Conservation (phyloP, 2,888 invertebrate genomes). For the Papilio protenor region DNA sequence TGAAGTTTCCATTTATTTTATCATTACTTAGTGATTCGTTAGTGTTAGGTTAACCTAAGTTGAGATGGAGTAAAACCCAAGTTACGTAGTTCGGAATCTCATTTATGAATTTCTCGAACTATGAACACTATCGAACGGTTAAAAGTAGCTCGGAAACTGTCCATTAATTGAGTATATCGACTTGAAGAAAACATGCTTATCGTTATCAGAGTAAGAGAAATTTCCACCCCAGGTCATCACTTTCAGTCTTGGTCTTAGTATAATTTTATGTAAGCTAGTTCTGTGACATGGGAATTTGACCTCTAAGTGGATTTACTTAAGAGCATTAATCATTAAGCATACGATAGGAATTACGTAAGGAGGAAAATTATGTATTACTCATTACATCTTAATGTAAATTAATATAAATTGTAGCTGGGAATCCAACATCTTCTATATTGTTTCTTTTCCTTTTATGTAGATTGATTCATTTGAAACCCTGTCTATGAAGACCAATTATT, state of each 20-base stretch:
- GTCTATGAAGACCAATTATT: not conserved
- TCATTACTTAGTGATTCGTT: too few species aligned
- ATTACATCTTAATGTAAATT: not conserved
- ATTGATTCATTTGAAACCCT: not conserved
- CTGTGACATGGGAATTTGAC: constrained; percentile 18
- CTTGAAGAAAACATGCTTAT: not conserved
- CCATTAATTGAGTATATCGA: not conserved
- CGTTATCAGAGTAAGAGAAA: constrained; percentile 5
- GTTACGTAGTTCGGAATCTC: too few species aligned
- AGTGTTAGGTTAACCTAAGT: too few species aligned
- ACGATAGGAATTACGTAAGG: not conserved
- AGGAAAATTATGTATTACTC: constrained; percentile 19
- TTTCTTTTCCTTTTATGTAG: not conserved
- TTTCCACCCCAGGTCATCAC: constrained; percentile 23
- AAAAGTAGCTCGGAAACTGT: too few species aligned
- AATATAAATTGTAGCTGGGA: not conserved
- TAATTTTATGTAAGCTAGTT: constrained; percentile 21
- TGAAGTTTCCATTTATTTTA: too few species aligned
- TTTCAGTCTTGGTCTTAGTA: constrained; percentile 1
- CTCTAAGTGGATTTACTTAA: not conserved
- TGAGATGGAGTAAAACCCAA: too few species aligned
- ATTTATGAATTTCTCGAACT: too few species aligned
- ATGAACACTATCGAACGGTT: too few species aligned
- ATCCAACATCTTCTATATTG: not conserved
- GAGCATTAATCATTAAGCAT: not conserved